These are phyloP conservation scores for Tachysurus vachellii DNA, from an alignment of 2,113 vertebrate species.

Conservation along the genomic window DNA sequence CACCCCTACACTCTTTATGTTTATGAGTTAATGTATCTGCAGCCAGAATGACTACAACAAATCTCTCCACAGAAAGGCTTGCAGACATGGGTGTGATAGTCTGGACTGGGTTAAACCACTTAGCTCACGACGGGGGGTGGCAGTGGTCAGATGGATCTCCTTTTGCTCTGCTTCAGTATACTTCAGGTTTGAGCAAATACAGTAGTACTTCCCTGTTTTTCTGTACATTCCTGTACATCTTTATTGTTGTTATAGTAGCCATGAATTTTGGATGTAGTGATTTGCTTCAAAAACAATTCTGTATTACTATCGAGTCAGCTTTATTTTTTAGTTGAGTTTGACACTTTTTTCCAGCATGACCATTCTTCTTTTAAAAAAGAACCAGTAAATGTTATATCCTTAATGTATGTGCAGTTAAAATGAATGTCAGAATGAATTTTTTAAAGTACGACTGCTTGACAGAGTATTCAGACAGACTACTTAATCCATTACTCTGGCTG, in stretches of 20 bases:
- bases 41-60: background rate
- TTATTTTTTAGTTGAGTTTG: background rate
- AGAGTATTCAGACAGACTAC: too few relatives aligned
- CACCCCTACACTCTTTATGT: background rate
- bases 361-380: background rate
- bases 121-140: slow-evolving; percentile 82
- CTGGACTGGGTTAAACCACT: slow-evolving; percentile 87
- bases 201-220: background rate
- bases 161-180: slow-evolving; percentile 81
- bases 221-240: background rate
- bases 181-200: slow-evolving; percentile 71
- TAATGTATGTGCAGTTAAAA: background rate
- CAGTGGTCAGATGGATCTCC: slow-evolving; percentile 89
- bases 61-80: slow-evolving; percentile 75
- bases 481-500: background rate
- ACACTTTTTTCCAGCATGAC: background rate
- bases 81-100: slow-evolving; percentile 70
- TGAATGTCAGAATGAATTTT: too few relatives aligned
- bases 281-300: background rate
- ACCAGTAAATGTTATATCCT: too few relatives aligned
- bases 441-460: too few relatives aligned
- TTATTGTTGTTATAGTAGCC: background rate
- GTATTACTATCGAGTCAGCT: background rate
- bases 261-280: background rate
- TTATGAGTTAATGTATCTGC: background rate